These are phyloP conservation scores for Equus quagga DNA, from an alignment of 2,113 vertebrate genomes.

Conservation along the genomic window DNA sequence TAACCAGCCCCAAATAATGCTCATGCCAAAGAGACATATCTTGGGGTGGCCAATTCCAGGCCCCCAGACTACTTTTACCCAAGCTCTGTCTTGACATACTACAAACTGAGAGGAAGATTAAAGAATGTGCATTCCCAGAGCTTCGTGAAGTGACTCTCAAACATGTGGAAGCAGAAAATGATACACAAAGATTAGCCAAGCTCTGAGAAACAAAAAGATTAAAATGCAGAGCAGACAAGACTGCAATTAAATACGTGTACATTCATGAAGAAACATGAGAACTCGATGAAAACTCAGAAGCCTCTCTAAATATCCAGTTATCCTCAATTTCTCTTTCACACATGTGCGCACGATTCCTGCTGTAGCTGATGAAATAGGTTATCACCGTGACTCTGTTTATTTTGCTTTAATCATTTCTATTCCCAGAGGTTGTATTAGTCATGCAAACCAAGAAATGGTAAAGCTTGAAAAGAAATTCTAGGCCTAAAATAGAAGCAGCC, in stretches of 20 bases:
- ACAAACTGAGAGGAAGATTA: neutral
- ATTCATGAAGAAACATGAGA: neutral
- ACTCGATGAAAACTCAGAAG: neutral
- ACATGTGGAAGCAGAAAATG: neutral
- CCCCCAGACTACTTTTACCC: neutral
- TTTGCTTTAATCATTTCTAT: neutral
- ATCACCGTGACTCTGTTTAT: neutral
- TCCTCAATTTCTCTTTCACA: neutral
- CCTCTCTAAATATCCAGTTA: neutral
- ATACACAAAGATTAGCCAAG: neutral
- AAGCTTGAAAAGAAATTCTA: neutral
- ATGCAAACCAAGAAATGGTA: neutral
- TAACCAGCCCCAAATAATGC: no score
- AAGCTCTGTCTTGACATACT: neutral
- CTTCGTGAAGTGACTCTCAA: neutral
- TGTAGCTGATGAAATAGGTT: neutral
- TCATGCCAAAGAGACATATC: no score
- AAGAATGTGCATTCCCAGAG: neutral
- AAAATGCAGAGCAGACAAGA: neutral
- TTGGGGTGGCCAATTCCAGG: no score
- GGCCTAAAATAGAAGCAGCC: neutral
- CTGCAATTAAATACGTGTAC: neutral
- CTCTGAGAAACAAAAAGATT: neutral
- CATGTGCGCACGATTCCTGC: no score
- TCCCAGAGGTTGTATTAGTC: neutral